A percentile compares a stretch with the other conserved stretches of the same genome.
phyloP scores from a whole-genome alignment of 2,888 invertebrate genomes.

The Euzetes globulus region DNA sequence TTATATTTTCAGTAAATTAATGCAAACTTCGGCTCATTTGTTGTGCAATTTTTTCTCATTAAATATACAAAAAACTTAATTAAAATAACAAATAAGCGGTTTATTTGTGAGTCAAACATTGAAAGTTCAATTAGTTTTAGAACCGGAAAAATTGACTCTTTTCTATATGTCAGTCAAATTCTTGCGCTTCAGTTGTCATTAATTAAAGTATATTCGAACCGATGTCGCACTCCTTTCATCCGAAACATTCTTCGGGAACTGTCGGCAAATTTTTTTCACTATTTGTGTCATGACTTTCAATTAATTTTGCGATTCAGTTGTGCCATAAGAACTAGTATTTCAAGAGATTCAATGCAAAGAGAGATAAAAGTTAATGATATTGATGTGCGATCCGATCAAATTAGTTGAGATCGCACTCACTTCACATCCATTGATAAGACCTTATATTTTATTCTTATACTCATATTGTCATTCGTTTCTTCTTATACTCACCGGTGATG shows the following conservation, averaged over 20 bases:
- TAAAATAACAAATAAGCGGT: too few species aligned
- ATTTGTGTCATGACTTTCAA: not conserved
- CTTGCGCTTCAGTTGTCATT: not conserved
- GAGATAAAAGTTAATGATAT: not conserved
- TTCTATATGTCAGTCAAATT: not conserved
- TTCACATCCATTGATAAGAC: not conserved
- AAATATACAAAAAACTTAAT: too few species aligned
- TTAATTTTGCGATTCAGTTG: not conserved
- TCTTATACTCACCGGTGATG: not conserved
- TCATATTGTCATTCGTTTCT: not conserved
- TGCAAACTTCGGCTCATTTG: too few species aligned
- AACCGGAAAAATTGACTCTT: not conserved
- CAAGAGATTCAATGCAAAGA: not conserved
- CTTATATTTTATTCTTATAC: not conserved
- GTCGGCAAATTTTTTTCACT: conserved; percentile 4
- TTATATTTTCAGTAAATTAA: too few species aligned
- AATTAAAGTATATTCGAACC: not conserved
- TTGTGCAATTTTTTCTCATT: too few species aligned
- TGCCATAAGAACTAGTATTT: not conserved
- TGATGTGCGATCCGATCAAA: not conserved
- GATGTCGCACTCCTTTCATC: not conserved
- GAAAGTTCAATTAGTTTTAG: not conserved
- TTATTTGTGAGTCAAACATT: not conserved
- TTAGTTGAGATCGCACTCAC: not conserved
- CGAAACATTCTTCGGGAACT: not conserved